Evolutionary conservation across 2,888 invertebrate species (phyloP), one percentile per base, ranked within the genome.

Genomic region (Agonopterix heracliana): DNA sequence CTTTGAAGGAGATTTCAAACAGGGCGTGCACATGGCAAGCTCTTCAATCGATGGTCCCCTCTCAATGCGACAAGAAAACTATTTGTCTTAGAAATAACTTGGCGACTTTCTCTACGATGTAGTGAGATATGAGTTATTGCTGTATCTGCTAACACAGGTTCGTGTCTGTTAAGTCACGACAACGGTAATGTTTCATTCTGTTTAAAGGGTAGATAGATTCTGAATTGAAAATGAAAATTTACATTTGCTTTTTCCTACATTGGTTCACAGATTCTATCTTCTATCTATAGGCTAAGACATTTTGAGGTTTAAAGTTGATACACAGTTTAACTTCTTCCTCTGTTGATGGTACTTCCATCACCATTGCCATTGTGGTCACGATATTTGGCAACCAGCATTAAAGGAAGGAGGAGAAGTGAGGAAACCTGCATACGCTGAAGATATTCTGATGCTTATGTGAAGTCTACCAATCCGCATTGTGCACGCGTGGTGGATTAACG

Each of bases 1-100:
- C 76, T 81, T 77, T 81, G 76, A 76, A 83, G 82, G 64, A 77
- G 78, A 84, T 78, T 78, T 74, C 80, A 85, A 87, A 84, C 75
- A 83, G 67, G 63, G 72, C 71, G 64, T 66, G 74, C 78, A 77
- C 71, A 74, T 73, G 74, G 75, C 61, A 61, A 59, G 59, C 74
- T 67, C 78, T 81, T 74, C 78, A 79, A 76, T 78, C 75, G 74
- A 78, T 74, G 68, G 72, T 66, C 61, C 68, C 64, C 73, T 68
- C 72, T 71, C 65, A 58, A 66, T 61, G 72, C 73, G 76, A 79
- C 78, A 78, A 79, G 72, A 74, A 69, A 79, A 78, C 78, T 86
- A 80, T 87, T 84, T 85, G 84, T 83, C 77, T 85, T 83, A 63
- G 66, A 74, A 83, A 83, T 82, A 79, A 74, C 81, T 81, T 71